phyloP scores from a whole-genome alignment of 2,797 vertebrate genomes.

The Xyrichtys novacula region DNA sequence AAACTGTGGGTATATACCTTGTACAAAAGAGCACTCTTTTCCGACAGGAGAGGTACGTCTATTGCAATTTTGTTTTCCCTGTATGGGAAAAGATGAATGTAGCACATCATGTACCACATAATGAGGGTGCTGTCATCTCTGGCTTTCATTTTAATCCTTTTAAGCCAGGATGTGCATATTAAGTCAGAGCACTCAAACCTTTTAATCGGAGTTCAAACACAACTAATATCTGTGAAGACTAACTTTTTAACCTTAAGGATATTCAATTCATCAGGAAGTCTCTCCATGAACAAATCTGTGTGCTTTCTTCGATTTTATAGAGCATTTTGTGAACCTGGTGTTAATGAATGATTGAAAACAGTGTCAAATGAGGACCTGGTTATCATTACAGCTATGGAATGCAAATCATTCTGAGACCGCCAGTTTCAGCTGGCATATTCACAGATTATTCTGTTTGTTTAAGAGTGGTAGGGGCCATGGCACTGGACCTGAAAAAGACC shows the following conservation, averaged over 20 bases:
- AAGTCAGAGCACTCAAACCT: neutral
- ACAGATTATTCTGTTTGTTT: constrained; percentile 65
- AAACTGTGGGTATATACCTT: constrained; percentile 46
- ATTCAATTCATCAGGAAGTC: neutral
- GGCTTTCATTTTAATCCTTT: neutral
- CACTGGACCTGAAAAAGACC: constrained; percentile 48
- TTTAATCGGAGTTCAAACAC: neutral
- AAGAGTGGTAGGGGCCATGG: constrained; percentile 42
- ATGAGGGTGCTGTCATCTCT: neutral
- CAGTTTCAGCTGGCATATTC: constrained; percentile 50
- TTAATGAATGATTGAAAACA: constrained; percentile 17
- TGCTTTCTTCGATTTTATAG: neutral
- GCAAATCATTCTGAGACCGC: constrained; percentile 43
- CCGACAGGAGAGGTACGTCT: constrained; percentile 15
- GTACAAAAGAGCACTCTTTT: constrained; percentile 35
- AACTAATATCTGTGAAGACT: neutral
- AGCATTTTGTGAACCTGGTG: neutral
- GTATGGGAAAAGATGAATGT: constrained; percentile 23
- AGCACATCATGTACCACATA: constrained; percentile 15
- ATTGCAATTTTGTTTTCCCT: constrained; percentile 14
- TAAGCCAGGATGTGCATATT: neutral
- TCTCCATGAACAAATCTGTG: neutral
- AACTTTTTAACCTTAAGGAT: neutral
- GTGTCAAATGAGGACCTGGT: constrained; percentile 31
- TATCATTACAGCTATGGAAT: constrained; percentile 51